Evolutionary conservation across 2,888 invertebrate genomes (phyloP).

Genomic region (Ennomos erosarius): DNA sequence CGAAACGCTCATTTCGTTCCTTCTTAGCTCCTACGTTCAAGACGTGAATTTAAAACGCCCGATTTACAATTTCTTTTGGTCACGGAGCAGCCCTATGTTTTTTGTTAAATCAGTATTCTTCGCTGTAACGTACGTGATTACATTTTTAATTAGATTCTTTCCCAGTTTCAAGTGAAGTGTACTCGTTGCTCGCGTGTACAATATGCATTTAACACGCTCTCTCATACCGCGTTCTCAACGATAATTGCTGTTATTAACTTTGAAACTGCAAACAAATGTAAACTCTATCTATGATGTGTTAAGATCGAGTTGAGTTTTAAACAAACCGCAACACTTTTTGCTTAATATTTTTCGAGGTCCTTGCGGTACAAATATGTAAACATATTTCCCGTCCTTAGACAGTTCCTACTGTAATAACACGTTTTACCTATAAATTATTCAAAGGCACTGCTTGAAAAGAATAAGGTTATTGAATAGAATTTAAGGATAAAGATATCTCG

Average conservation of each 20-base stretch:
- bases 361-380: slow-evolving; percentile 39
- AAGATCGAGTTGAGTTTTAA: slow-evolving; percentile 37
- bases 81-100: slow-evolving; percentile 44
- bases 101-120: slow-evolving; percentile 49
- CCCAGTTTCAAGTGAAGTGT: slow-evolving; percentile 42
- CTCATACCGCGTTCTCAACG: slow-evolving; percentile 51
- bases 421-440: slow-evolving; percentile 39
- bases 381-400: slow-evolving; percentile 43
- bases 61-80: slow-evolving; percentile 55
- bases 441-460: slow-evolving; percentile 27
- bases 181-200: slow-evolving; percentile 56
- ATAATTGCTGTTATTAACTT: slow-evolving; percentile 61
- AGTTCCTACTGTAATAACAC: slow-evolving; percentile 39
- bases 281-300: slow-evolving; percentile 37
- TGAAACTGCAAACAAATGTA: slow-evolving; percentile 35
- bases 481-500: no score
- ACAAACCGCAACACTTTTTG: slow-evolving; percentile 35
- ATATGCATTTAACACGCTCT: slow-evolving; percentile 60
- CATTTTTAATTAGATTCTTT: slow-evolving; percentile 58
- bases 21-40: slow-evolving; percentile 45
- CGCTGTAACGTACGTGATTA: slow-evolving; percentile 52
- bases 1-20: slow-evolving; percentile 55
- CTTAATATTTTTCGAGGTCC: slow-evolving; percentile 44
- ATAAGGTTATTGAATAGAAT: slow-evolving; percentile 26
- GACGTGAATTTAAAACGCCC: slow-evolving; percentile 62